A percentile compares a stretch with the other conserved stretches of the same genome.
Conservation (phyloP, 2,797 vertebrate species). For the Florisuga fusca region DNA sequence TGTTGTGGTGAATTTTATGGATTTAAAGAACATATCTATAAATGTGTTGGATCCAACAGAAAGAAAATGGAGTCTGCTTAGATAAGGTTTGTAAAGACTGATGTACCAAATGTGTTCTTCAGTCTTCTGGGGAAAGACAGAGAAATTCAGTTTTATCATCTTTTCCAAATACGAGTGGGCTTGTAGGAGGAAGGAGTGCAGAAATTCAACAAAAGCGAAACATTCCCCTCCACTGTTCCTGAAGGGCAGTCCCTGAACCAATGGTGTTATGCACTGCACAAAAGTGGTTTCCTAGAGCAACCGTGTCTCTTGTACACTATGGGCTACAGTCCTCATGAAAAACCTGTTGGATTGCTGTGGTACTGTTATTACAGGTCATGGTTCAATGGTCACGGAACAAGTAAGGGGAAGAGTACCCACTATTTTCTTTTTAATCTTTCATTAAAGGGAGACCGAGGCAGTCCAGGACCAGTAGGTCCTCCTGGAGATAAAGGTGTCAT, state of each 20-base stretch:
- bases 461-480: constrained; percentile 89
- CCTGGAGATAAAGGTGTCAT: constrained; percentile 89
- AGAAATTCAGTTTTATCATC: not conserved
- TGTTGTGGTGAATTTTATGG: not conserved
- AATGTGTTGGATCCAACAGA: not conserved
- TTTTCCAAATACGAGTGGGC: not conserved
- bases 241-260: not conserved
- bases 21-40: not conserved
- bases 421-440: constrained; percentile 6
- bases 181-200: not conserved
- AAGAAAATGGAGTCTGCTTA: not conserved
- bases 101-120: not conserved
- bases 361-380: not conserved
- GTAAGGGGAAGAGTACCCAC: not conserved
- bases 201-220: not conserved
- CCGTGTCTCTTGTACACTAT: not conserved
- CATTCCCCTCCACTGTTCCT: not conserved
- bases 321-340: not conserved
- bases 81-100: not conserved
- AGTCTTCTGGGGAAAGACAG: not conserved
- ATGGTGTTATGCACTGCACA: not conserved
- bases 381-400: not conserved
- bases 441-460: constrained; percentile 91
- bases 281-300: not conserved
- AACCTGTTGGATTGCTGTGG: not conserved